Percentiles rank a stretch among this genome's conserved stretches.
Evolutionary conservation across 2,113 vertebrate genomes (phyloP).

Genomic region (Synodontis membranacea): DNA sequence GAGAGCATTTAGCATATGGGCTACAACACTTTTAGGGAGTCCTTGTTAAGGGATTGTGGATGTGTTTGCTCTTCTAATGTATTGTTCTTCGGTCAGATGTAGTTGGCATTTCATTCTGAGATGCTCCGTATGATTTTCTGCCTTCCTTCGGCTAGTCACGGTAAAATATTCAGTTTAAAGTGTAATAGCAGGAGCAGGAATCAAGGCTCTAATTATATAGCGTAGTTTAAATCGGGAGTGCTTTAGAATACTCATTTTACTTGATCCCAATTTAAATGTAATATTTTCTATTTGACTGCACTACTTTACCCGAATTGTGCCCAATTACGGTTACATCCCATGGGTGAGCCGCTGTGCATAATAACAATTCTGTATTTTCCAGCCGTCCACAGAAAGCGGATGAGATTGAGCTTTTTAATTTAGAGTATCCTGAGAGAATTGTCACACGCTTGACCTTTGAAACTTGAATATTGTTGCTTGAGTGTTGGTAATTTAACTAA

Average conservation of each 20-base stretch:
- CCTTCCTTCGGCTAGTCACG: background rate
- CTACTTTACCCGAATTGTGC: constrained; percentile 20
- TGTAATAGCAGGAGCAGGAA: background rate
- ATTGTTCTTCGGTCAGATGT: background rate
- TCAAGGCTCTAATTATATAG: background rate
- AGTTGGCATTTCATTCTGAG: background rate
- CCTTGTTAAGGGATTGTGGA: constrained; percentile 8
- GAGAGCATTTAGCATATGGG: constrained; percentile 12
- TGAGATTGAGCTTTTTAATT: constrained; percentile 1
- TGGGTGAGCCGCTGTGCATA: background rate
- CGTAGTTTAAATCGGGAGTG: background rate
- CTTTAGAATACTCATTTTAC: background rate
- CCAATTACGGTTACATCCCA: constrained; percentile 5
- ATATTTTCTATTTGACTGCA: constrained; percentile 29
- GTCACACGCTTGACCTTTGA: constrained; percentile 19
- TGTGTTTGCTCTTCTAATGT: background rate
- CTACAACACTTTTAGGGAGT: background rate
- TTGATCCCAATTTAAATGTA: constrained; percentile 25
- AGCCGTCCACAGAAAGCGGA: background rate
- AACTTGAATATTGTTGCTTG: constrained; percentile 13
- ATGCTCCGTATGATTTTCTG: background rate
- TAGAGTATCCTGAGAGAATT: constrained; percentile 18
- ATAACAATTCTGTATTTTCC: constrained; percentile 18
- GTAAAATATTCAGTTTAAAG: constrained; percentile 20
- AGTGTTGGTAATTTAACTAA: background rate